Conservation (phyloP, 2,797 vertebrate species). For the Anguilla pacifica region DNA sequence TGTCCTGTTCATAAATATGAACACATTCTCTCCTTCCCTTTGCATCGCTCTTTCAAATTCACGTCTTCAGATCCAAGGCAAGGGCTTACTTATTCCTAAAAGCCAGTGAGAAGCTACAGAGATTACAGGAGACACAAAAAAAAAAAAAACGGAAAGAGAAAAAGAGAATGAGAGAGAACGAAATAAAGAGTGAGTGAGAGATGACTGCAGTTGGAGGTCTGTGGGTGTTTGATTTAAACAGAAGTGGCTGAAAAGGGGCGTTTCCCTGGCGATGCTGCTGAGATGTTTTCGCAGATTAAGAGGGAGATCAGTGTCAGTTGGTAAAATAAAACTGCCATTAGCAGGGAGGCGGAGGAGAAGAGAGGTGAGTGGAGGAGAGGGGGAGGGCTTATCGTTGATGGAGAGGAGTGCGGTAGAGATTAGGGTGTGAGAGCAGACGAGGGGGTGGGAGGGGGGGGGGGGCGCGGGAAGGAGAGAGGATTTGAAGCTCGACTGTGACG, state of each 20-base stretch:
- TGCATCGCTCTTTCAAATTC: not conserved
- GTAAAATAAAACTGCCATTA: not conserved
- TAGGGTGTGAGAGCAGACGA: not conserved
- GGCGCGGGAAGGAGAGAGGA: not conserved
- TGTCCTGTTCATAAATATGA: not conserved
- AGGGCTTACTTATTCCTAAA: not conserved
- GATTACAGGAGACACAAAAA: not conserved
- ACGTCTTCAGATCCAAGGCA: not conserved
- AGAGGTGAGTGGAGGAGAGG: slow-evolving; percentile 8
- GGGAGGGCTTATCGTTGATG: not conserved
- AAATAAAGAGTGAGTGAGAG: not conserved
- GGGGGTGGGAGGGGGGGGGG: not conserved
- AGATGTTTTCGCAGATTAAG: slow-evolving; percentile 4
- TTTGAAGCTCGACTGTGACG: not conserved
- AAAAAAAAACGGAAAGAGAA: not conserved
- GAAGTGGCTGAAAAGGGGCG: not conserved
- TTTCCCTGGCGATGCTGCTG: not conserved
- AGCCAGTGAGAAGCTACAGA: slow-evolving; percentile 1
- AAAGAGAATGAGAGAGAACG: not conserved
- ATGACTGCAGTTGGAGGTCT: not conserved
- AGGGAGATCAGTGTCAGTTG: not conserved
- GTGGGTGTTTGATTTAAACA: slow-evolving; percentile 2
- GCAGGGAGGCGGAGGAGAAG: not conserved
- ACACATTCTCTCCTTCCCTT: not conserved
- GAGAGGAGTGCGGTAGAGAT: not conserved